Percentiles rank a stretch among this genome's conserved stretches.
Evolutionary conservation across 2,113 vertebrate species (phyloP).

Genomic region (Rhagologus leucostigma): DNA sequence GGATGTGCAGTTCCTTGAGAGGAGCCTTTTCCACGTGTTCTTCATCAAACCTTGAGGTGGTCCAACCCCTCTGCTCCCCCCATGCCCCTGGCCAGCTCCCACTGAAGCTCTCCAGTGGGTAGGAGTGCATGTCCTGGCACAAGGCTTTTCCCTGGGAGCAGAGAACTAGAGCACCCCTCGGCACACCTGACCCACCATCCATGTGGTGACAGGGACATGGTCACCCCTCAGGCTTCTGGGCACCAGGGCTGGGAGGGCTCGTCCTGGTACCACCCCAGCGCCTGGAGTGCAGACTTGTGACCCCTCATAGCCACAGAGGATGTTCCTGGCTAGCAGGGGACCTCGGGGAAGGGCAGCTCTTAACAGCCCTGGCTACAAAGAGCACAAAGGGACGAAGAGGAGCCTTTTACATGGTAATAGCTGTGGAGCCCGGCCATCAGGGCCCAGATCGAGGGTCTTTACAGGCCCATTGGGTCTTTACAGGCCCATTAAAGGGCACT

Average conservation of each 20-base stretch:
- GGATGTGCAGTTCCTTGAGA: not conserved
- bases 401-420: constrained; percentile 61
- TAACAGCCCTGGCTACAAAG: constrained; percentile 35
- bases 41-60: not conserved
- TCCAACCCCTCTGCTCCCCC: not conserved
- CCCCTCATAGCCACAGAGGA: not conserved
- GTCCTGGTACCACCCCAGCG: accelerated
- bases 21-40: not conserved
- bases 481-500: constrained; percentile 57
- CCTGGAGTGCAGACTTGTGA: not conserved
- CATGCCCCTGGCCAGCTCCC: not conserved
- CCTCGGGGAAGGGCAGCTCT: not conserved
- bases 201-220: not conserved
- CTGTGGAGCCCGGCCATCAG: not conserved
- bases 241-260: accelerated
- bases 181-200: not conserved
- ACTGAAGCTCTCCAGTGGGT: not conserved
- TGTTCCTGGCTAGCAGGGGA: not conserved
- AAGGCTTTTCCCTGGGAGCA: not conserved
- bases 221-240: not conserved
- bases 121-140: not conserved
- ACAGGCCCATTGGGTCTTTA: constrained; percentile 63
- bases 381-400: constrained; percentile 8
- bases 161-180: not conserved
- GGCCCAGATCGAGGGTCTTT: constrained; percentile 52